Evolutionary conservation across 2,797 vertebrate species (phyloP), one percentile per base, ranked within the genome.

Genomic region (Lacerta viridis): DNA sequence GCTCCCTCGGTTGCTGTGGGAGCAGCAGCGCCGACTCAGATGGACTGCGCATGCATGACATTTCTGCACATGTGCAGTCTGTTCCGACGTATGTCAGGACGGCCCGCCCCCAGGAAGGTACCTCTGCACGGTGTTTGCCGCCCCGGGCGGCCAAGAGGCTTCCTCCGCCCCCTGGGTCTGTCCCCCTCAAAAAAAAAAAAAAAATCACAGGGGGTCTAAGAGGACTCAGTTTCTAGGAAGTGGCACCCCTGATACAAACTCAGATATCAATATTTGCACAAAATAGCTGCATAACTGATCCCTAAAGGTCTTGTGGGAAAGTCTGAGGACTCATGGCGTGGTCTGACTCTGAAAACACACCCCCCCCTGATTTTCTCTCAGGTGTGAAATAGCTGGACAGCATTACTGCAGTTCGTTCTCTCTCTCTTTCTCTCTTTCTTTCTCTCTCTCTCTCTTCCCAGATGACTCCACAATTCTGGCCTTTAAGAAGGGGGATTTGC

Each of bases 401-500:
- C 87, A 88, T 10, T 55, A 3, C 4, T 72, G 20, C 88, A 64
- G 86, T 87, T 91, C 87, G 33, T 33, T 33, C 33, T 33, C 33
- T 33, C 33, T 33, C 33, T 86, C 43, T 55, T 13, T 91, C 85
- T 86, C 39, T 39, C 39, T 39, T 39, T 86, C 84, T n/a, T n/a
- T n/a, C n/a, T n/a, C n/a, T 50, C 11, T 91, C 84, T 86, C 36
- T 90, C 87, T 93, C 89, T 92, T 69, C 46, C 4, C 94, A 99
- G 99, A 98, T 75, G 98, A 99, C 23, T 91, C 95, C 64, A 96
- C 94, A 0, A 95, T 99, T 84, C 97, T 99, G 90, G 96, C 97
- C 92, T 99, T 98, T 95, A 98, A 97, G 93, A 99, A 98, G 91
- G 98, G 98, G 81, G 98, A 99, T 90, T 97, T 99, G 77, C 97